Percentiles rank a stretch among this genome's conserved stretches.
Conservation (phyloP, 2,888 invertebrate genomes). For the Pandemis heparana region DNA sequence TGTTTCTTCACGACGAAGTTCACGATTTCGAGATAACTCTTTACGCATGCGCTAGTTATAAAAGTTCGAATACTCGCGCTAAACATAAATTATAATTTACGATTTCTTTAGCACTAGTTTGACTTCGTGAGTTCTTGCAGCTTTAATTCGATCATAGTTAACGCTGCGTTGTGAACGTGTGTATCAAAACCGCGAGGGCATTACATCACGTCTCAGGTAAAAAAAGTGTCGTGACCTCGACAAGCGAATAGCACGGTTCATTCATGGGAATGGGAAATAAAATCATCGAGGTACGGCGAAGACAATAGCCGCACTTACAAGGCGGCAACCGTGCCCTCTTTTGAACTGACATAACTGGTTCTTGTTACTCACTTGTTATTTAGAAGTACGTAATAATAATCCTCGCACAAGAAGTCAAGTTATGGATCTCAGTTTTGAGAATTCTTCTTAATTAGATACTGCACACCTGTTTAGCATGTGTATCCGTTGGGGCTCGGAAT, state of each 20-base stretch:
- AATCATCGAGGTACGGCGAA: constrained; percentile 60
- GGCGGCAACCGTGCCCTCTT: constrained; percentile 47
- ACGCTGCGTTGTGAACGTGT: constrained; percentile 55
- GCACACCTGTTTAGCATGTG: neutral
- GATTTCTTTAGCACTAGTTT: constrained; percentile 15
- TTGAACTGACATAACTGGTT: constrained; percentile 14
- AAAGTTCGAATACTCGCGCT: constrained; percentile 58
- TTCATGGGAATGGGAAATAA: constrained; percentile 82
- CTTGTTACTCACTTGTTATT: neutral
- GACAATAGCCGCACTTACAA: constrained; percentile 61
- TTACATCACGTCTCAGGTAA: constrained; percentile 77
- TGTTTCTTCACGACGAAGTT: constrained; percentile 52
- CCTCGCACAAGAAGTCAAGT: neutral
- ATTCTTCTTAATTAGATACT: too few relatives aligned
- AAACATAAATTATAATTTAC: constrained; percentile 37
- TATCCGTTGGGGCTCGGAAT: neutral
- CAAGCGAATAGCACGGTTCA: constrained; percentile 62
- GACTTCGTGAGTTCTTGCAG: constrained; percentile 27
- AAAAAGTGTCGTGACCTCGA: constrained; percentile 78
- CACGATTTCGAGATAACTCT: constrained; percentile 54
- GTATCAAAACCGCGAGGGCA: constrained; percentile 59
- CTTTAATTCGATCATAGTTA: constrained; percentile 35
- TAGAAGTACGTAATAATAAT: neutral
- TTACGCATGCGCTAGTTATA: constrained; percentile 64
- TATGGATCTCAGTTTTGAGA: too few relatives aligned